phyloP scores from a whole-genome alignment of 2,888 invertebrate genomes.

The Ochlodes sylvanus region DNA sequence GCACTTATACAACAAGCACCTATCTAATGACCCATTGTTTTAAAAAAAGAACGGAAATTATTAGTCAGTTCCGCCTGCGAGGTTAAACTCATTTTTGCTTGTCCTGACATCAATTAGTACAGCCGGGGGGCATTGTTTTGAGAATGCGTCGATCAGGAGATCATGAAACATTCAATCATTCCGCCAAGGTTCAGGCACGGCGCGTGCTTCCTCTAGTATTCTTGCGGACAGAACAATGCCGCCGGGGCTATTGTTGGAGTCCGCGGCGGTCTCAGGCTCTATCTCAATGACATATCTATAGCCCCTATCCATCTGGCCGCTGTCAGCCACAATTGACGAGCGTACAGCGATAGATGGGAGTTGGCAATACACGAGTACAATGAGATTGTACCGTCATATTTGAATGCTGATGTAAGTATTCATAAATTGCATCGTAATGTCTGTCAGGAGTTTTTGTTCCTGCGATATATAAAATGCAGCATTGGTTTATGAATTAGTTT shows the following conservation, averaged over 20 bases:
- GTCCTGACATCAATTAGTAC: constrained; percentile 43
- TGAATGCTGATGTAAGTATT: constrained; percentile 9
- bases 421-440: constrained; percentile 34
- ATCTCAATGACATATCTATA: constrained; percentile 79
- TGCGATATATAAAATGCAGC: constrained; percentile 2
- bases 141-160: constrained; percentile 44
- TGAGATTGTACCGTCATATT: constrained; percentile 8
- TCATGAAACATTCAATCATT: constrained; percentile 50
- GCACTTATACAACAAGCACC: constrained; percentile 49
- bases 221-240: constrained; percentile 79
- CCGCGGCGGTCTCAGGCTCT: constrained; percentile 57
- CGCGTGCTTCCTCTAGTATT: constrained; percentile 73
- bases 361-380: constrained; percentile 26
- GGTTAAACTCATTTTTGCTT: constrained; percentile 52
- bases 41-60: constrained; percentile 53
- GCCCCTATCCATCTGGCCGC: constrained; percentile 57
- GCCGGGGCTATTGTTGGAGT: constrained; percentile 65
- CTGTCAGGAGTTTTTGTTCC: constrained; percentile 20
- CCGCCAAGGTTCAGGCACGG: constrained; percentile 71
- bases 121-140: constrained; percentile 49
- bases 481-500: neutral
- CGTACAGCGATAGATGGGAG: constrained; percentile 23
- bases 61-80: constrained; percentile 67
- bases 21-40: constrained; percentile 61
- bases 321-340: constrained; percentile 35